Conservation (phyloP, 2,888 invertebrate species). For the Trilocha varians region DNA sequence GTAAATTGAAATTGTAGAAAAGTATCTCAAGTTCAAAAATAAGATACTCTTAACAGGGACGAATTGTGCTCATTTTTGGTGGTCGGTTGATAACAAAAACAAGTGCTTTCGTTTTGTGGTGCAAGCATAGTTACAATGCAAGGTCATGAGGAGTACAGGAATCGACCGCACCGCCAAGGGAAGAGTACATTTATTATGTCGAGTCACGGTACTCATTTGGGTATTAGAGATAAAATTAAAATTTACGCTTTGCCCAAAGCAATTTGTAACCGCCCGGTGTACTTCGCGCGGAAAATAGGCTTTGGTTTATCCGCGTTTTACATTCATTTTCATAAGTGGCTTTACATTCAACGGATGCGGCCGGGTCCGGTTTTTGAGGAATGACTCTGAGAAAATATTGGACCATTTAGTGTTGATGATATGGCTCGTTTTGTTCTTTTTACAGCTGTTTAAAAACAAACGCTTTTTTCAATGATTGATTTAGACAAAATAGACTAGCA, state of each 20-base stretch:
- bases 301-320: slow-evolving; percentile 69
- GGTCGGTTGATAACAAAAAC: too few species aligned
- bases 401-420: not conserved
- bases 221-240: slow-evolving; percentile 74
- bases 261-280: slow-evolving; percentile 70
- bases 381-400: slow-evolving; percentile 16
- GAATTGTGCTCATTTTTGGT: too few species aligned
- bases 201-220: slow-evolving; percentile 72
- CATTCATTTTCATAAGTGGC: slow-evolving; percentile 70
- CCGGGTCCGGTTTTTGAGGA: slow-evolving; percentile 22
- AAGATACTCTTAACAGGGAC: too few species aligned
- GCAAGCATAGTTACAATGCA: slow-evolving; percentile 14
- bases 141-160: slow-evolving; percentile 23
- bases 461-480: too few species aligned
- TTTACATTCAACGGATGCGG: slow-evolving; percentile 46
- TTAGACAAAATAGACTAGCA: too few species aligned
- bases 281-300: slow-evolving; percentile 70
- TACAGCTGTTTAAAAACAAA: not conserved
- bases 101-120: slow-evolving; percentile 6
- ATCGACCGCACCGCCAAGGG: slow-evolving; percentile 52
- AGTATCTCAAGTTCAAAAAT: too few species aligned
- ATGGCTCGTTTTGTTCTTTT: not conserved
- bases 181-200: slow-evolving; percentile 70
- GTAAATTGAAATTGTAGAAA: too few species aligned
- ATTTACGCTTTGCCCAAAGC: slow-evolving; percentile 73